Evolutionary conservation across 2,888 invertebrate genomes (phyloP).

Genomic region (Macropis europaea): DNA sequence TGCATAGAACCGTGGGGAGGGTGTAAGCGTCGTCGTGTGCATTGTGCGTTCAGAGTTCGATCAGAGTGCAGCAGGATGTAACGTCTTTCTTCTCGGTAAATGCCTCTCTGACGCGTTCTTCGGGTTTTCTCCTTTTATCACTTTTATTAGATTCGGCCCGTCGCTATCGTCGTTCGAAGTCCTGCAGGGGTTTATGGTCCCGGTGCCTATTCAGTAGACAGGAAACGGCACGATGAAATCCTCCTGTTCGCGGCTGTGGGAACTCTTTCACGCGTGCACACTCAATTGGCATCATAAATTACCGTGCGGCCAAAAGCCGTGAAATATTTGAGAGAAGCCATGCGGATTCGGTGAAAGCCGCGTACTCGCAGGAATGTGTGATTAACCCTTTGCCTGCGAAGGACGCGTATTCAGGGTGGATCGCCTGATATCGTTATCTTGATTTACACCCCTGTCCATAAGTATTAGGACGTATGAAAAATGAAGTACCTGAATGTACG

Average conservation of each 20-base stretch:
- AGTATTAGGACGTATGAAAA: no score
- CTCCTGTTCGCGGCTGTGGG: conserved; percentile 46
- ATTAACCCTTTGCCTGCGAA: no score
- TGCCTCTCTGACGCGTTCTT: conserved; percentile 37
- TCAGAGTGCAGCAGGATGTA: conserved; percentile 28
- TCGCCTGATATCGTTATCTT: no score
- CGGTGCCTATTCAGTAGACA: conserved; percentile 58
- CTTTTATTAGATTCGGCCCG: conserved; percentile 56
- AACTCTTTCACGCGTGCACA: conserved; percentile 55
- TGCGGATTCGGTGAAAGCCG: conserved; percentile 20
- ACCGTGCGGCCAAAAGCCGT: neutral
- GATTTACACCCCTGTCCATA: no score
- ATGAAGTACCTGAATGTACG: no score
- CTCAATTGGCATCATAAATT: conserved; percentile 62
- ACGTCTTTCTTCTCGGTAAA: no score
- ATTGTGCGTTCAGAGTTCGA: conserved; percentile 41
- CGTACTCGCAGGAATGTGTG: neutral
- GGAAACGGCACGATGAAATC: conserved; percentile 54
- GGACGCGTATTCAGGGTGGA: no score
- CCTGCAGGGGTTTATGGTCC: conserved; percentile 56
- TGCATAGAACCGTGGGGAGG: conserved; percentile 11
- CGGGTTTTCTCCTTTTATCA: conserved; percentile 51
- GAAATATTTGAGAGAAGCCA: conserved; percentile 25
- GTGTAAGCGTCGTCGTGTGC: conserved; percentile 21
- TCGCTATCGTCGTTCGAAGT: conserved; percentile 50